Percentiles rank a stretch among this genome's conserved stretches.
Evolutionary conservation across 2,888 invertebrate species (phyloP).

Genomic region (Trimorus sp.): DNA sequence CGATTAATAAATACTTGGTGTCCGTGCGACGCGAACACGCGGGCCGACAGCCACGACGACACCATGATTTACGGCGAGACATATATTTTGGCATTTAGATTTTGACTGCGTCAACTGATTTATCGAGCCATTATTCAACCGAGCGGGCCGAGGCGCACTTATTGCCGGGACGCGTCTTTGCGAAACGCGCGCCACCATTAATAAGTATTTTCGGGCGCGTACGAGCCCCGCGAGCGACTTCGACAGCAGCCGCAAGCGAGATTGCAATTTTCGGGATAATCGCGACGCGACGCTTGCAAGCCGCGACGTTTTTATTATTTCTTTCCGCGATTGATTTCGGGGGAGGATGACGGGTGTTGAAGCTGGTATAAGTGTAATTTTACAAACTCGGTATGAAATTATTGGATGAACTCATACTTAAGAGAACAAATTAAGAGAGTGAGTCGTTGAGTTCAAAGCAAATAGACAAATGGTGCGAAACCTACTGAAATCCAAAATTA

Average conservation of each 20-base stretch:
- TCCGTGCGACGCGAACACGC: slow-evolving; percentile 64
- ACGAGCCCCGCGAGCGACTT: slow-evolving; percentile 5
- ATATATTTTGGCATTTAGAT: slow-evolving; percentile 73
- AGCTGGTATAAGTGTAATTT: too few relatives aligned
- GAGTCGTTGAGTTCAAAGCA: too few relatives aligned
- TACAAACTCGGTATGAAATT: too few relatives aligned
- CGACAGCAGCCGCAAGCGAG: neutral
- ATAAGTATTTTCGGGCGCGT: slow-evolving; percentile 44
- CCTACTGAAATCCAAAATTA: too few relatives aligned
- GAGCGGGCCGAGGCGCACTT: slow-evolving; percentile 49
- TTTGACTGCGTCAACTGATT: slow-evolving; percentile 71
- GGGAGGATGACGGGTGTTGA: too few relatives aligned
- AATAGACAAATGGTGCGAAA: too few relatives aligned
- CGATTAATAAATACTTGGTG: slow-evolving; percentile 78
- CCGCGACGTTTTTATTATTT: too few relatives aligned
- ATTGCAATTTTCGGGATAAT: neutral
- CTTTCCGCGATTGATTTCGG: too few relatives aligned
- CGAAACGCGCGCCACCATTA: slow-evolving; percentile 29
- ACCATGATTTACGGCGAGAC: slow-evolving; percentile 71
- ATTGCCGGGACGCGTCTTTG: slow-evolving; percentile 45
- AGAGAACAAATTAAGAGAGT: too few relatives aligned
- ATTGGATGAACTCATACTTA: too few relatives aligned
- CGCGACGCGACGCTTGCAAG: too few relatives aligned
- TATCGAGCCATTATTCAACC: slow-evolving; percentile 67
- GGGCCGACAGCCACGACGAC: slow-evolving; percentile 65